These are phyloP conservation scores for Peromyscus melanophrys DNA, from an alignment of 2,797 vertebrate genomes.

Conservation along the genomic window DNA sequence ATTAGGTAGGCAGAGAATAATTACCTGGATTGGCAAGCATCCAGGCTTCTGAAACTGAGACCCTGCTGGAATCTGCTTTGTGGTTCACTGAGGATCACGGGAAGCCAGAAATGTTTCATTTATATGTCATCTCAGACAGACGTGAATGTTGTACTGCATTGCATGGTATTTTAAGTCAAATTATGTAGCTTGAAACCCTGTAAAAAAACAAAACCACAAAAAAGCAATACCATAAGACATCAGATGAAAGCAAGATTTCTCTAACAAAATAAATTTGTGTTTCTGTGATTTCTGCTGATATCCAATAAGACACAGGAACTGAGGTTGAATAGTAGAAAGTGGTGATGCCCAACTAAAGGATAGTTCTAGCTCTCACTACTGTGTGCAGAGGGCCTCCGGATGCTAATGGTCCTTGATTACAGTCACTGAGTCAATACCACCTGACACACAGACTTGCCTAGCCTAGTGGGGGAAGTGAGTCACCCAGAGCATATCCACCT, in stretches of 20 bases:
- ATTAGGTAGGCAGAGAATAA: constrained; percentile 85
- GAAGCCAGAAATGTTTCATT: not conserved
- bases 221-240: not conserved
- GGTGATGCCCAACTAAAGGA: not conserved
- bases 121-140: not conserved
- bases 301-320: not conserved
- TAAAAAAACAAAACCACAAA: not conserved
- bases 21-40: constrained; percentile 81
- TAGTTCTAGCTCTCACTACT: not conserved
- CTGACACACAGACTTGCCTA: not conserved
- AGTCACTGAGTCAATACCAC: not conserved
- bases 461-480: not conserved
- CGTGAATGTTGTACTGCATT: not conserved
- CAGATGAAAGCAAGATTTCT: not conserved
- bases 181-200: not conserved
- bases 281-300: not conserved
- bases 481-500: not conserved
- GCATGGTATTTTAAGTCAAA: constrained; percentile 32
- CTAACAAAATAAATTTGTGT: not conserved
- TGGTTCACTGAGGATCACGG: not conserved
- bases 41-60: constrained; percentile 76
- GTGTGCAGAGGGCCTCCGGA: not conserved
- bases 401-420: not conserved
- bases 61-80: constrained; percentile 61
- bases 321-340: not conserved